These are phyloP conservation scores for Drosophila pegasa DNA, from an alignment of 2,888 invertebrate genomes.

Conservation along the genomic window DNA sequence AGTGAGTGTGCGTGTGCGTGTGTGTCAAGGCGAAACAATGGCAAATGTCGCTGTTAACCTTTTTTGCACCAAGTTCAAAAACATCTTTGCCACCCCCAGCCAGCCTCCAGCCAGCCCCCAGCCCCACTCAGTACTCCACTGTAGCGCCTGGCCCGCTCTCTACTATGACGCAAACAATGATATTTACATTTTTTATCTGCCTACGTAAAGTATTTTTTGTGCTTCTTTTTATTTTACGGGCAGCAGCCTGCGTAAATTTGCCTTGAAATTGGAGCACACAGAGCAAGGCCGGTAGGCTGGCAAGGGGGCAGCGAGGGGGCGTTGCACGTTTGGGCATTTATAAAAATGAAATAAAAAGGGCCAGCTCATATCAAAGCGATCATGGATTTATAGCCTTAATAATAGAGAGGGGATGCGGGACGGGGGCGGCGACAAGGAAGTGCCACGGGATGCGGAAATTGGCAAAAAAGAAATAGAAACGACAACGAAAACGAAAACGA, in stretches of 20 bases:
- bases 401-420: constrained; percentile 55
- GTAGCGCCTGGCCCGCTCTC: constrained; percentile 12
- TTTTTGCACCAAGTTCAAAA: constrained; percentile 66
- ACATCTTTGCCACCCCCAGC: constrained; percentile 48
- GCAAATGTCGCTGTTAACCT: constrained; percentile 79
- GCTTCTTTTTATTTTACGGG: constrained; percentile 48
- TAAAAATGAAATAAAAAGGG: constrained; percentile 63
- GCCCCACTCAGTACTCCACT: not conserved
- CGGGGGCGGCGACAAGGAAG: constrained; percentile 13
- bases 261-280: constrained; percentile 70
- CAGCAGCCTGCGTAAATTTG: constrained; percentile 58
- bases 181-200: constrained; percentile 76
- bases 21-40: constrained; percentile 68
- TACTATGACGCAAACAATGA: constrained; percentile 76
- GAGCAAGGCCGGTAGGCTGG: constrained; percentile 3
- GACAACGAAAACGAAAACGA: constrained; percentile 28
- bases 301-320: constrained; percentile 16
- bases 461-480: constrained; percentile 34
- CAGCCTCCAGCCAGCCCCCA: too few species aligned
- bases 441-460: constrained; percentile 50
- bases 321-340: constrained; percentile 67
- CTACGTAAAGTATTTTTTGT: constrained; percentile 52
- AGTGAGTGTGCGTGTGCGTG: constrained; percentile 29
- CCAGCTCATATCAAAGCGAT: constrained; percentile 77
- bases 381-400: constrained; percentile 80